Evolutionary conservation across 1,140 invertebrate genomes (phyloP).

Genomic region (Drosophila nikananu): DNA sequence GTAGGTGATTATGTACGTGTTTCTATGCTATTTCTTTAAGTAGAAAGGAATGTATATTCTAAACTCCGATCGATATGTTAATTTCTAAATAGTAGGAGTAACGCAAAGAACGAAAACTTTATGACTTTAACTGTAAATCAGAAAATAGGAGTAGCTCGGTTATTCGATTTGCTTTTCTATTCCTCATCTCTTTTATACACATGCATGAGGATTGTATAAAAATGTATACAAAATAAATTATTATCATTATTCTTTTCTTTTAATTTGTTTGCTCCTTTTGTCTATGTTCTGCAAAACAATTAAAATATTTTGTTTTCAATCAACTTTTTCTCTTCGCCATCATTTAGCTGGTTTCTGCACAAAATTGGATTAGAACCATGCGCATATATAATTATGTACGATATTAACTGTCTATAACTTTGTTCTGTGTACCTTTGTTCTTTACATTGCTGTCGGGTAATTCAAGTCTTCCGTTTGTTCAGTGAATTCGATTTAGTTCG

Average conservation of each 20-base stretch:
- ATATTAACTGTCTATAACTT: slow-evolving; percentile 56
- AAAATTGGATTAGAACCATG: slow-evolving; percentile 51
- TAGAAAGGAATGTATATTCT: slow-evolving; percentile 40
- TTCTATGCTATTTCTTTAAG: slow-evolving; percentile 38
- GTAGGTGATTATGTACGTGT: slow-evolving; percentile 32
- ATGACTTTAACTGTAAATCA: slow-evolving; percentile 21
- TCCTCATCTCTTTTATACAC: slow-evolving; percentile 10
- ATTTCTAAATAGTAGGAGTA: slow-evolving; percentile 45
- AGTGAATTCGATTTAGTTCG: slow-evolving; percentile 51
- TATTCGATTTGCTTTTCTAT: slow-evolving; percentile 14
- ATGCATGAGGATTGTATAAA: slow-evolving; percentile 75
- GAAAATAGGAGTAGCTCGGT: slow-evolving; percentile 28
- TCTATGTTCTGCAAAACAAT: slow-evolving; percentile 54
- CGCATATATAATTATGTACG: slow-evolving; percentile 10
- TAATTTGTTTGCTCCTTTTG: slow-evolving; percentile 9
- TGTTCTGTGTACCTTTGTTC: slow-evolving; percentile 40
- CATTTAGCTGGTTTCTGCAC: slow-evolving; percentile 53
- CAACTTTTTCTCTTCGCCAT: slow-evolving; percentile 16
- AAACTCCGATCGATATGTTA: slow-evolving; percentile 70
- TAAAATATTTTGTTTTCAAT: slow-evolving; percentile 29
- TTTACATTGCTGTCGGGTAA: slow-evolving; percentile 66
- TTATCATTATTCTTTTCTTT: slow-evolving; percentile 50
- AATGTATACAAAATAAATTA: slow-evolving; percentile 78
- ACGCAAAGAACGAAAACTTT: slow-evolving; percentile 31
- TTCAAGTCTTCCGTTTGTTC: slow-evolving; percentile 76